Evolutionary conservation across 2,113 vertebrate species (phyloP), one percentile per base, ranked within the genome.

Genomic region (Picathartes gymnocephalus): DNA sequence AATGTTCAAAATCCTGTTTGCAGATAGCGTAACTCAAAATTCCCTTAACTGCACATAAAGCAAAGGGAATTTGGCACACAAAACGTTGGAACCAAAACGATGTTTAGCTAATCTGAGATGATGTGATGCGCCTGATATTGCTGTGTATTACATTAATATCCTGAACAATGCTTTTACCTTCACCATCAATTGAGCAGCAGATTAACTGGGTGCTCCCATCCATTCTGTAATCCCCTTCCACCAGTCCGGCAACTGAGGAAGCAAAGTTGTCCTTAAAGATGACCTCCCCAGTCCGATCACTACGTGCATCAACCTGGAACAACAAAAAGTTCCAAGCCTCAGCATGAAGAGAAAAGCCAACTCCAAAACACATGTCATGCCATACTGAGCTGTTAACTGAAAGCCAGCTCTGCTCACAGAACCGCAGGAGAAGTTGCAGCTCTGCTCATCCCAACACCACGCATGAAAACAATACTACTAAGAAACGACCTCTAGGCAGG

Each of bases 261-360:
- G 98, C 98, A 94, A 99, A 99, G 96, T 99, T 99, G 97, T 99
- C 99, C 95, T 99, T 99, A 96, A 99, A 99, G 97, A 99, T 99
- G 69, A 99, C 99, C 86, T 99, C 99, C 4, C 99, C 99, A 5
- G 99, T 99, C 48, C 99, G 98, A 93, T 99, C 99, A 74, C 98
- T 99, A 39, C 99, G 99, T 11, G 99, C 99, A 58, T 99, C 99
- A 18, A 99, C 98, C 99, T 99, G 94, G 39, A 98, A 61, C 7
- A 76, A 64, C 28, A 77, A 15, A 42, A 68, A 82, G 65, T 73
- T 53, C 81, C 51, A 82, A 84, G 53, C 53, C 39, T 61, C 28
- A 68, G 60, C 19, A 24, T 39, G 62, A 90, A 88, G n/a, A 73
- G 30, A 50, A 66, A 64, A 53, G 25, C 25, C 31, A 70, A 33